Conservation (phyloP, 2,888 invertebrate species). For the Candidula unifasciata region DNA sequence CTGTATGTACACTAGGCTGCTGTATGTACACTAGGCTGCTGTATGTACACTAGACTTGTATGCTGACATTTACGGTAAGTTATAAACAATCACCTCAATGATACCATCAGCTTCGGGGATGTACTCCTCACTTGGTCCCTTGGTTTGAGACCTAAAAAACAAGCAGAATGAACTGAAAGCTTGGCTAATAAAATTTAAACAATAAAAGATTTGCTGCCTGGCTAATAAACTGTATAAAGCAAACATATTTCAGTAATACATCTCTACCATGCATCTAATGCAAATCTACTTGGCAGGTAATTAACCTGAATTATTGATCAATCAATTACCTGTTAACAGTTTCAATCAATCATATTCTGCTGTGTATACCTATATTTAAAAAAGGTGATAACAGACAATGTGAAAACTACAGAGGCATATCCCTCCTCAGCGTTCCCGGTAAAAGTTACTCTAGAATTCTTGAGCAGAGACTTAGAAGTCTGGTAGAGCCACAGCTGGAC, state of each 20-base stretch:
- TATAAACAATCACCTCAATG: conserved; percentile 83
- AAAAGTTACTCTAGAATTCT: too few species aligned
- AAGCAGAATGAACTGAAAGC: background rate
- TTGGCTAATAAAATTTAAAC: background rate
- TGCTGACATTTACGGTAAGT: too few species aligned
- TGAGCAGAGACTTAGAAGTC: too few species aligned
- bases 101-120: conserved; percentile 88
- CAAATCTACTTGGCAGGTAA: too few species aligned
- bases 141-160: conserved; percentile 60
- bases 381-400: too few species aligned
- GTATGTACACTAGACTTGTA: background rate
- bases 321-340: background rate
- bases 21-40: too few species aligned
- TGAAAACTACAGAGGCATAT: too few species aligned
- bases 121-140: conserved; percentile 59
- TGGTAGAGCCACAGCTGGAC: too few species aligned
- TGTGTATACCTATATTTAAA: too few species aligned
- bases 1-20: too few species aligned
- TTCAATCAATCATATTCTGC: background rate
- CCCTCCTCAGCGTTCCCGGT: too few species aligned
- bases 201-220: too few species aligned
- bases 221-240: background rate
- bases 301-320: background rate
- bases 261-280: background rate
- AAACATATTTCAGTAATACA: background rate